Base-by-base conservation (phyloP, 2,888 invertebrate genomes). In the Suillia variegata region DNA sequence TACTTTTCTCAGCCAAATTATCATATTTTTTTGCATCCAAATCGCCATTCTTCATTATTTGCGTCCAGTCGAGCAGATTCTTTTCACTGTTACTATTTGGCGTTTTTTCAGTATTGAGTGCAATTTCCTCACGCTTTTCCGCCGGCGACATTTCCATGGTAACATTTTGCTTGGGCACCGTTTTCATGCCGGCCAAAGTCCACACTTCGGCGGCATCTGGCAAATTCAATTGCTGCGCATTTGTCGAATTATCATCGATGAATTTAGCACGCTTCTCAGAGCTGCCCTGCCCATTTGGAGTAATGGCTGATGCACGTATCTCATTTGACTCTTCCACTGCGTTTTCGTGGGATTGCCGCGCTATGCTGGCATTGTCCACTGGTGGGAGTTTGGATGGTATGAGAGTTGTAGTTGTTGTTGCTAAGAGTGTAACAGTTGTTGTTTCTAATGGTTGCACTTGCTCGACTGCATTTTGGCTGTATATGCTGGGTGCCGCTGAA, bases 191-290 rank as follows among this genome's bases (percentile, higher is more conserved):
- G 0, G 76, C 78, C 54, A 81, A 63, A 26, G 77, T 76, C 79
- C 81, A 82, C 1, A 71, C 77, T 31, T 80, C 81, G 1, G 77
- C 75, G 15, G 65, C 69, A 59, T 77, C 76, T 26, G 81, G 79
- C 49, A 80, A 59, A 21, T 68, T 70, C 45, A 80, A 61, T 58
- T 78, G 74, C 22, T 79, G 75, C 12, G 73, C 69, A 66, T 77
- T 78, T 31, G 76, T 79, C 13, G 76, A 73, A 58, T 76, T 80
- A 15, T 76, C 77, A 53, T 65, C 74, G 5, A 80, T 75, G 52
- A 73, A 79, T 68, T 81, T 81, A 1, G 74, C 72, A 13, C 77
- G 74, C 64, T 79, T 79, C 26, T 77, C 78, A 2, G 22, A 63
- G 58, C 62, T 64, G 51, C 50, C 31, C 6, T 20, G 20, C 13